Conservation (phyloP, 2,797 vertebrate species). For the Pelobates cultripes region DNA sequence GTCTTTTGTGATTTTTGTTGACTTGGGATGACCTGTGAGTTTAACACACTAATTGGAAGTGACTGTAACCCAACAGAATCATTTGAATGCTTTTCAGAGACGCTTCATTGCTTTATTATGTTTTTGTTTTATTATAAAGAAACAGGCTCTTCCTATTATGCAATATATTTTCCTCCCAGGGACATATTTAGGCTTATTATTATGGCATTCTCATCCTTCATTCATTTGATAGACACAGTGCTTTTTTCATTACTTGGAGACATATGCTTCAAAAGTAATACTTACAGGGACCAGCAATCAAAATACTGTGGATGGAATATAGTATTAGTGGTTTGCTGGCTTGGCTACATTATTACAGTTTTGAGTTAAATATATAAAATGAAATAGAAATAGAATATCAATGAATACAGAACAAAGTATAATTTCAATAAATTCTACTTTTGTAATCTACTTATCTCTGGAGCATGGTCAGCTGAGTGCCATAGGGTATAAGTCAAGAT, state of each 20-base stretch:
- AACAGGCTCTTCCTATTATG: constrained; percentile 30
- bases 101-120: constrained; percentile 18
- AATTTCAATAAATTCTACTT: too few relatives aligned
- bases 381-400: too few relatives aligned
- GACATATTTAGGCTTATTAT: constrained; percentile 27
- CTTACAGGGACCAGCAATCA: too few relatives aligned
- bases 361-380: too few relatives aligned
- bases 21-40: constrained; percentile 17
- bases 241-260: constrained; percentile 31
- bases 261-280: too few relatives aligned
- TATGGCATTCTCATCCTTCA: constrained; percentile 1
- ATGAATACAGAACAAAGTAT: too few relatives aligned
- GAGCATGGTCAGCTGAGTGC: too few relatives aligned
- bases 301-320: too few relatives aligned
- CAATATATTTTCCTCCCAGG: constrained; percentile 28
- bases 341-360: too few relatives aligned
- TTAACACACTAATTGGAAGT: constrained; percentile 32
- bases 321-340: too few relatives aligned
- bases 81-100: constrained; percentile 28
- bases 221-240: constrained; percentile 41
- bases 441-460: too few relatives aligned
- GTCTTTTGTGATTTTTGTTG: constrained; percentile 36
- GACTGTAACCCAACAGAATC: constrained; percentile 19
- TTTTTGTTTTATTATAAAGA: constrained; percentile 22
- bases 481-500: too few relatives aligned